Percentiles rank a stretch among this genome's conserved stretches.
phyloP scores from a whole-genome alignment of 2,888 invertebrate genomes.

The Thymelicus acteon region DNA sequence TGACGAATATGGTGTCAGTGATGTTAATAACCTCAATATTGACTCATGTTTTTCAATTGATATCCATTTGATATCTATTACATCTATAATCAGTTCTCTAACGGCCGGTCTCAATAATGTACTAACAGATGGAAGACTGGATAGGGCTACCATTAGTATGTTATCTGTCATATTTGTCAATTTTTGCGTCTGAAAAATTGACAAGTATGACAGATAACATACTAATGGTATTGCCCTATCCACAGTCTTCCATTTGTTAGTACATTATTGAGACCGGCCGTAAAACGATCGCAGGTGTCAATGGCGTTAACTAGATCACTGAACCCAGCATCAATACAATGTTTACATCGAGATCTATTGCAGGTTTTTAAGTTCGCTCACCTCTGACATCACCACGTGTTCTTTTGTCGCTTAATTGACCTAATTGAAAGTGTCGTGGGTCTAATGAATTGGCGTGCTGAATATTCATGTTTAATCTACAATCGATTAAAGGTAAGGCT shows the following conservation, averaged over 20 bases:
- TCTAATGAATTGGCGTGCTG: constrained; percentile 37
- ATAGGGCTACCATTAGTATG: no score
- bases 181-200: no score
- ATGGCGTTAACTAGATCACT: neutral
- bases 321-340: constrained; percentile 14
- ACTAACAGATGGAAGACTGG: no score
- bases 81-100: neutral
- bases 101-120: no score
- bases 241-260: no score
- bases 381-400: constrained; percentile 41
- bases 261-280: no score
- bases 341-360: constrained; percentile 10
- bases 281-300: no score
- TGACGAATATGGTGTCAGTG: neutral
- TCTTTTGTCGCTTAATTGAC: constrained; percentile 42
- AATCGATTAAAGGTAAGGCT: constrained; percentile 11
- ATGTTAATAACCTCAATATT: neutral
- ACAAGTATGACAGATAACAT: no score
- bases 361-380: constrained; percentile 38
- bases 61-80: neutral
- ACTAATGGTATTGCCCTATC: no score
- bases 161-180: no score
- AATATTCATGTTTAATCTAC: constrained; percentile 38
- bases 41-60: neutral
- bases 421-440: constrained; percentile 41